These are phyloP conservation scores for Semnornis frantzii DNA, from an alignment of 2,113 vertebrate genomes.

Conservation along the genomic window DNA sequence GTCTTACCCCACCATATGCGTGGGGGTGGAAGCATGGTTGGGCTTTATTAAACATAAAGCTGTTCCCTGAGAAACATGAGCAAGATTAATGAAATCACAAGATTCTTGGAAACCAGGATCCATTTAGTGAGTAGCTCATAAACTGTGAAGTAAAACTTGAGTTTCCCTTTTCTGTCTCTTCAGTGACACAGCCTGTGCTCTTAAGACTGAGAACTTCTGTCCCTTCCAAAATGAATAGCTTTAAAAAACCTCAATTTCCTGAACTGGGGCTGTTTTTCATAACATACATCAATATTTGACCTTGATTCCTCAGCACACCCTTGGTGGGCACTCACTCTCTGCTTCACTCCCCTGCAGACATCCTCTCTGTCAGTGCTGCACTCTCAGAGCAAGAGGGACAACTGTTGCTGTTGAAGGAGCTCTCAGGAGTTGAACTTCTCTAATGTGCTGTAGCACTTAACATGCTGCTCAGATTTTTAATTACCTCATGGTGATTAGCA, in stretches of 20 bases:
- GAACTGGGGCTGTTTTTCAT: background rate
- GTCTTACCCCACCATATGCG: background rate
- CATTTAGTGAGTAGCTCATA: background rate
- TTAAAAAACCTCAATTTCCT: background rate
- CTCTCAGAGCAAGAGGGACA: background rate
- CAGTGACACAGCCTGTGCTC: background rate
- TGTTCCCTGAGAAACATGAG: background rate
- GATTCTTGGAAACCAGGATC: background rate
- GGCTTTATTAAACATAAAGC: background rate
- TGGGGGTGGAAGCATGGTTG: background rate
- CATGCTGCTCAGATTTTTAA: background rate
- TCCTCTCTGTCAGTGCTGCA: background rate
- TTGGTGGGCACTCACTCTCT: background rate
- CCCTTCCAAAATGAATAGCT: background rate
- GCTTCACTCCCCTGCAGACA: background rate
- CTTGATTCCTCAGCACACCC: background rate
- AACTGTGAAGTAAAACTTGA: background rate
- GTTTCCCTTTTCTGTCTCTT: rapidly evolving
- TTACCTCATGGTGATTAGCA: background rate
- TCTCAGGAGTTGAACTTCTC: background rate
- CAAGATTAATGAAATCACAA: background rate
- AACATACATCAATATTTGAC: background rate
- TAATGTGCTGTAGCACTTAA: background rate
- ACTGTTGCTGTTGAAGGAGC: background rate
- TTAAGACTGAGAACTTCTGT: background rate